A percentile compares a stretch with the other conserved stretches of the same genome.
These are phyloP conservation scores for Hydrozoanthus tunicans DNA, from an alignment of 64 coral and sea anemone species.

Conservation along the genomic window DNA sequence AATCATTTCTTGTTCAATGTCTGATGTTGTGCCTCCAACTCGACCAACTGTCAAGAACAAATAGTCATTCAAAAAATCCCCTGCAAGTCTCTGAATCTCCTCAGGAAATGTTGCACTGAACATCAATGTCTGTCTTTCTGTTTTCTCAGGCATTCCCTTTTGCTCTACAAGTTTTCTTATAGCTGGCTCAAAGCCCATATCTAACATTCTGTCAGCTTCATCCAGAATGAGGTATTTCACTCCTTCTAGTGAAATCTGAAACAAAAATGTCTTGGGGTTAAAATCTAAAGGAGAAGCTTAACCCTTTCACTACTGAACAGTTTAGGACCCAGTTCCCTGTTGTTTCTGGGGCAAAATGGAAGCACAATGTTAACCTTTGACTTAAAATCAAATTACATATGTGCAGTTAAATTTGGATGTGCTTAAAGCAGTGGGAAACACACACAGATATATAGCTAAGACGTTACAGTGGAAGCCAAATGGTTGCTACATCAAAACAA, in stretches of 20 bases:
- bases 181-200: slow-evolving; percentile 93
- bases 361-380: no score
- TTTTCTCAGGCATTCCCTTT: slow-evolving; percentile 72
- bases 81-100: slow-evolving; percentile 91
- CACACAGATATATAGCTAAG: no score
- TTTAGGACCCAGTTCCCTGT: no score
- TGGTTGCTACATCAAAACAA: no score
- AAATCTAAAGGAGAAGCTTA: no score
- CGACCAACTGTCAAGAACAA: slow-evolving; percentile 95
- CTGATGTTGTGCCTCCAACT: slow-evolving; percentile 92
- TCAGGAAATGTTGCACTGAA: slow-evolving; percentile 99
- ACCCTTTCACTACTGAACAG: no score
- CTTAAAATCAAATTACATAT: no score
- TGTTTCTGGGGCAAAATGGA: no score
- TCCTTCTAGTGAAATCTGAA: slow-evolving; percentile 71
- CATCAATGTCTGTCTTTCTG: slow-evolving; percentile 88
- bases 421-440: no score
- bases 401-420: no score
- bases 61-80: slow-evolving; percentile 98
- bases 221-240: slow-evolving; percentile 92
- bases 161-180: slow-evolving; percentile 83
- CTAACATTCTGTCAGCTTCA: slow-evolving; percentile 96
- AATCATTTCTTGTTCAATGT: slow-evolving; percentile 91
- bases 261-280: neutral
- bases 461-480: no score